Percentiles rank a stretch among this genome's conserved stretches.
Conservation (phyloP, 2,888 invertebrate species). For the Heliconius sara region DNA sequence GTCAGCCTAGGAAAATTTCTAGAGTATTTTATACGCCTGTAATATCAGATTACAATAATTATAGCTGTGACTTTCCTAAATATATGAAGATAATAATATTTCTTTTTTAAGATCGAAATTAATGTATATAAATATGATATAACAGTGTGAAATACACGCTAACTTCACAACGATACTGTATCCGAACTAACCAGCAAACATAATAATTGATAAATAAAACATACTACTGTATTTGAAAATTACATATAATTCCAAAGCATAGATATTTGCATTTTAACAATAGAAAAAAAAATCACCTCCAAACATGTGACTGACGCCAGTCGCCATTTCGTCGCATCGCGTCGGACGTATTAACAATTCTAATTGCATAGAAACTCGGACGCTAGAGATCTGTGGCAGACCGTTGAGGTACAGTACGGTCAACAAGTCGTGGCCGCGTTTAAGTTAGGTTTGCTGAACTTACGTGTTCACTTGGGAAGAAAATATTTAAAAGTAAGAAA, state of each 20-base stretch:
- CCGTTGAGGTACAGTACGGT: neutral
- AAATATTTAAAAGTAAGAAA: no score
- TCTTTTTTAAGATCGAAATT: no score
- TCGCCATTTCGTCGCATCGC: conserved; percentile 44
- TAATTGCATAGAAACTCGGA: conserved; percentile 43
- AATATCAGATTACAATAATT: neutral
- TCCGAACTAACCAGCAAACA: no score
- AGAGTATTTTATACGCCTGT: no score
- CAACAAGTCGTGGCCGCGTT: no score
- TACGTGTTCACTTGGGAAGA: no score
- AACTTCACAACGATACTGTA: neutral
- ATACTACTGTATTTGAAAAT: neutral
- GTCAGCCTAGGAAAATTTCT: no score
- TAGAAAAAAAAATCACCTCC: conserved; percentile 22
- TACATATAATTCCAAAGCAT: neutral
- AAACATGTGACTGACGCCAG: conserved; percentile 33
- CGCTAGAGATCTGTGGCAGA: conserved; percentile 23
- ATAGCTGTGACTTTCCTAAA: neutral
- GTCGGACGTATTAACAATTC: conserved; percentile 45
- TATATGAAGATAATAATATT: no score
- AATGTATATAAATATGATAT: no score
- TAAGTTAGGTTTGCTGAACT: no score
- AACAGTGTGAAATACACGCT: neutral
- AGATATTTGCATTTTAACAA: neutral
- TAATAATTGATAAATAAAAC: neutral